Evolutionary conservation across 2,797 vertebrate species (phyloP).

Genomic region (Basileuterus tristriatus): DNA sequence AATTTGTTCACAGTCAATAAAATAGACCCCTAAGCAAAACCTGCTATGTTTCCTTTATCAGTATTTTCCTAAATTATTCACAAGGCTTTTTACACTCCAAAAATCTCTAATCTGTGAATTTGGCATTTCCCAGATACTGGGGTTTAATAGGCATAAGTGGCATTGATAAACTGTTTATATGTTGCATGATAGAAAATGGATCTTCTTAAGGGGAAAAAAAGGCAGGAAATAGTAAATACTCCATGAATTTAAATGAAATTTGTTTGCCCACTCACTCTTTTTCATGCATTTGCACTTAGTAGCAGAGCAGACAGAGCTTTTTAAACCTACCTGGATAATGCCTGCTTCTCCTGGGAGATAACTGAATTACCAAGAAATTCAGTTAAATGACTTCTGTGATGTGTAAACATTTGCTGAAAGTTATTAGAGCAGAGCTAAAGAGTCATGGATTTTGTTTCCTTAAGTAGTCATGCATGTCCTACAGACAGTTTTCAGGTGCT

Average conservation of each 20-base stretch:
- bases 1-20: conserved; percentile 48
- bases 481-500: background rate
- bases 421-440: conserved; percentile 38
- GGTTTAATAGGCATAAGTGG: conserved; percentile 21
- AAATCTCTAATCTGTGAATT: conserved; percentile 12
- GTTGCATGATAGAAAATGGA: background rate
- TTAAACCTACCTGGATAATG: background rate
- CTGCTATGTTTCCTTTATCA: conserved; percentile 15
- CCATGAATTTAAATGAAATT: background rate
- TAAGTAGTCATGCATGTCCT: background rate
- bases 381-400: background rate
- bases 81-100: conserved; percentile 20
- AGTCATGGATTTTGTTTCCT: background rate
- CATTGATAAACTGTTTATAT: conserved; percentile 31
- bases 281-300: background rate
- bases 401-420: conserved; percentile 26
- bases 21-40: background rate
- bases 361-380: background rate
- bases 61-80: conserved; percentile 62
- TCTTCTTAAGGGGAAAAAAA: background rate
- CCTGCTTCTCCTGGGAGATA: background rate
- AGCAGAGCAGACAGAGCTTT: background rate
- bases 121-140: conserved; percentile 42
- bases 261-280: background rate
- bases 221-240: background rate